Evolutionary conservation across 2,113 vertebrate species (phyloP).

Genomic region (Entosphenus tridentatus): DNA sequence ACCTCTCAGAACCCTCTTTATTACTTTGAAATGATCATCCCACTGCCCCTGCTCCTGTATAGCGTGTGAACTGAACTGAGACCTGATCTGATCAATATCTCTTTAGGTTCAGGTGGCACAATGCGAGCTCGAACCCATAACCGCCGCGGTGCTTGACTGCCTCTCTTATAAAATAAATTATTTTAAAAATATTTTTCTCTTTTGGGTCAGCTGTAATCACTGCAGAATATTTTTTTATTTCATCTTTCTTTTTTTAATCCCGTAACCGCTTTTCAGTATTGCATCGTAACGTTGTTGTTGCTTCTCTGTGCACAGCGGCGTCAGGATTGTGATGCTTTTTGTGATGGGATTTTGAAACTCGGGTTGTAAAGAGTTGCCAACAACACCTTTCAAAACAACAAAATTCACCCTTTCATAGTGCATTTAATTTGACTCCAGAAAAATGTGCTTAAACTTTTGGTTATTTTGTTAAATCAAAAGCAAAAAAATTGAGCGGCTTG

Average conservation of each 20-base stretch:
- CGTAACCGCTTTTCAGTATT: too few species aligned
- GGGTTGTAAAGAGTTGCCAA: too few species aligned
- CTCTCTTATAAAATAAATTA: not conserved
- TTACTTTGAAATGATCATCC: not conserved
- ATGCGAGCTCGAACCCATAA: not conserved
- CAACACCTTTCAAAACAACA: too few species aligned
- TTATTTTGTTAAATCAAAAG: too few species aligned
- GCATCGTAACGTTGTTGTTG: too few species aligned
- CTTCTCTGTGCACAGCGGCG: too few species aligned
- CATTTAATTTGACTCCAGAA: too few species aligned
- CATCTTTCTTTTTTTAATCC: slow-evolving; percentile 3
- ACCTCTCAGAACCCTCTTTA: slow-evolving; percentile 2
- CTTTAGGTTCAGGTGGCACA: not conserved
- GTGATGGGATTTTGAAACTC: too few species aligned
- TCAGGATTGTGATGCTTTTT: too few species aligned
- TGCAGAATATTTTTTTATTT: not conserved
- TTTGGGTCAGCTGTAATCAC: slow-evolving; percentile 2
- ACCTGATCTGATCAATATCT: slow-evolving; percentile 5
- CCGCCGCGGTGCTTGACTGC: slow-evolving; percentile 4
- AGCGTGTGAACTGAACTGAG: not conserved
- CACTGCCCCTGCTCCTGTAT: not conserved
- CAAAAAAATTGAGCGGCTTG: too few species aligned
- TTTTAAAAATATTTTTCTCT: slow-evolving; percentile 1
- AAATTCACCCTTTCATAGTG: too few species aligned
- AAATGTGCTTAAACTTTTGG: too few species aligned